Base-by-base conservation (phyloP, 30 jellyfish, hydroid and myxozoan genomes). In the Turritopsis dohrnii region DNA sequence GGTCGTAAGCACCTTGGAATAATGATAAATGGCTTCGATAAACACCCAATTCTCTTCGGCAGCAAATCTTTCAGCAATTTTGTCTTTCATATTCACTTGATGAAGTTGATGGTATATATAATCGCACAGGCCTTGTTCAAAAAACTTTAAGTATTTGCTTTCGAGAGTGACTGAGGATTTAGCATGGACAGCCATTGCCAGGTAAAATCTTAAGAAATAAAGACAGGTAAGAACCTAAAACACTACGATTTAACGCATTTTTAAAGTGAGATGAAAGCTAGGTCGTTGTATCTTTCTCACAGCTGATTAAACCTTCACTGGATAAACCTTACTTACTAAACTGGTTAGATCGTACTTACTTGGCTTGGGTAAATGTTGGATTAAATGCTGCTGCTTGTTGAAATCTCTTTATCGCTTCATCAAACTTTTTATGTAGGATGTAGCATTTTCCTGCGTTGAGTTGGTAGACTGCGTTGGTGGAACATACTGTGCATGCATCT, bases 361-460 rank as follows among this genome's bases (percentile, higher is more conserved):
- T 90, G 72, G 97, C 92, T 80, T 90, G 87, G 71, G 85, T 72
- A 84, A 87, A 54, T 22, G 89, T 77, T 69, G 97, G 97, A 71
- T 81, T 86, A 20, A 90, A 75, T 22, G 95, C 95, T 54, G 85
- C 60, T 8, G 97, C 97, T 8, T 84, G 89, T 75, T 86, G 82
- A 79, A 90, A 74, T 53, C 97, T 82, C 53, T 82, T 66, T 1
- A 82, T 21, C 8, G 95, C 97, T 60, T 82, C 92, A 52, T 82
- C 92, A 80, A 84, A 66, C 71, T 52, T 77, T 52, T 86, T 79
- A 71, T 75, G 4, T 1, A 9, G 90, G 79, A 90, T 65, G 76
- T 85, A 53, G 53, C 75, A 65, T 81, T 95, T 83, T 31, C 95
- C 97, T 24, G 76, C 95, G 81, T 90, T 89, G 85, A 90, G 53